A percentile compares a stretch with the other conserved stretches of the same genome.
These are phyloP conservation scores for Sciurus carolinensis DNA, from an alignment of 2,797 vertebrate species.

Conservation along the genomic window DNA sequence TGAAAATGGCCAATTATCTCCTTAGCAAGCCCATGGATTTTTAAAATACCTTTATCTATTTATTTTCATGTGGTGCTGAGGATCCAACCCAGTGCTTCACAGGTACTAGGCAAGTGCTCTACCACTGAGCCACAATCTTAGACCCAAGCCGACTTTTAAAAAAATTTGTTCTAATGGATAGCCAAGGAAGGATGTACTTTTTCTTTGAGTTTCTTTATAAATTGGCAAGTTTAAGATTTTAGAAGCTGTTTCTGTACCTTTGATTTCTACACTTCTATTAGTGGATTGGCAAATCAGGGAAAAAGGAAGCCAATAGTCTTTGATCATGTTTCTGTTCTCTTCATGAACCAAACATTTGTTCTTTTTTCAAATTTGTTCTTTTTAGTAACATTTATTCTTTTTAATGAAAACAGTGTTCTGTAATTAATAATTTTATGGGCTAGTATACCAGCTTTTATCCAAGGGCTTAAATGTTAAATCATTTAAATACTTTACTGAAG, in stretches of 20 bases:
- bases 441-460: constrained; percentile 44
- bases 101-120: too few relatives aligned
- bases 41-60: too few relatives aligned
- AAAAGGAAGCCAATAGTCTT: constrained; percentile 23
- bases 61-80: too few relatives aligned
- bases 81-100: too few relatives aligned
- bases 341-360: constrained; percentile 44
- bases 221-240: neutral
- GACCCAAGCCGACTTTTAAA: neutral
- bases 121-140: too few relatives aligned
- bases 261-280: constrained; percentile 30
- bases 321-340: neutral
- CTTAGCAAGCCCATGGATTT: neutral
- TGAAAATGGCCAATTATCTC: neutral
- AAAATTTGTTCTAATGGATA: neutral
- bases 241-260: neutral
- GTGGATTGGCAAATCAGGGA: constrained; percentile 19
- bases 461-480: constrained; percentile 54
- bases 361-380: constrained; percentile 24
- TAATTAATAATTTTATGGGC: constrained; percentile 50
- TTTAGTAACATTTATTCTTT: neutral
- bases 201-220: constrained; percentile 36
- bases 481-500: constrained; percentile 35
- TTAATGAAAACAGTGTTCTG: neutral
- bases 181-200: neutral